Base-by-base conservation (phyloP, 2,888 invertebrate genomes). In the Hypercompe scribonia region DNA sequence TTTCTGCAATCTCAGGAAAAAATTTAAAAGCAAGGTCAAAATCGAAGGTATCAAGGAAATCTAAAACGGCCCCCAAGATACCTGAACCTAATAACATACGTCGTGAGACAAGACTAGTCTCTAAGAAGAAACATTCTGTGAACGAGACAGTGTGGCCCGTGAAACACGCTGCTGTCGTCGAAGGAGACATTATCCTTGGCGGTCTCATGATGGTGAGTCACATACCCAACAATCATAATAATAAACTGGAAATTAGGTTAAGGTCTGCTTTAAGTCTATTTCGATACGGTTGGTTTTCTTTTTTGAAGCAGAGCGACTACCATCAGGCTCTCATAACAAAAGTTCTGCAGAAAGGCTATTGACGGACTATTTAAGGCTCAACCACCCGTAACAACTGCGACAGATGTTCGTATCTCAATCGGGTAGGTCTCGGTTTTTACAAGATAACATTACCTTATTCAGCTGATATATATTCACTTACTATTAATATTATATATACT, bases 121-220 rank as follows among this genome's bases (percentile, higher is more conserved):
- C 74, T 33, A 87, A 87, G 78, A 88, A 86, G 88, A 91, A 87
- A 84, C 75, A 70, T 42, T 81, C 88, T n/a, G 89, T 88, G 36
- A 87, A 89, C 67, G 89, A 88, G 71, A 79, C 89, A 11, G 84
- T 88, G 84, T 98, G 98, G 98, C 98, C 98, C 0, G 96, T 97
- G 46, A 98, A 98, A 89, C 97, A 97, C 81, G 97, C 98, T 80
- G 98, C 98, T 3, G 96, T 97, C n/a, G 96, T 98, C 13, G 97
- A 98, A 83, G 99, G 98, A 0, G 97, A 98, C 88, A 96, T 99
- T 77, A 96, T 98, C 42, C 95, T 99, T 34, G 99, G 99, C 3
- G 98, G 98, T 0, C 96, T 99, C 68, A 98, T 99, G 98, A 99
- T 98, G 99, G 98, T 94, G 77, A 78, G 86, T 64, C 33, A 5